These are phyloP conservation scores for Hemistola chrysoprasaria DNA, from an alignment of 2,888 invertebrate genomes.

Conservation along the genomic window DNA sequence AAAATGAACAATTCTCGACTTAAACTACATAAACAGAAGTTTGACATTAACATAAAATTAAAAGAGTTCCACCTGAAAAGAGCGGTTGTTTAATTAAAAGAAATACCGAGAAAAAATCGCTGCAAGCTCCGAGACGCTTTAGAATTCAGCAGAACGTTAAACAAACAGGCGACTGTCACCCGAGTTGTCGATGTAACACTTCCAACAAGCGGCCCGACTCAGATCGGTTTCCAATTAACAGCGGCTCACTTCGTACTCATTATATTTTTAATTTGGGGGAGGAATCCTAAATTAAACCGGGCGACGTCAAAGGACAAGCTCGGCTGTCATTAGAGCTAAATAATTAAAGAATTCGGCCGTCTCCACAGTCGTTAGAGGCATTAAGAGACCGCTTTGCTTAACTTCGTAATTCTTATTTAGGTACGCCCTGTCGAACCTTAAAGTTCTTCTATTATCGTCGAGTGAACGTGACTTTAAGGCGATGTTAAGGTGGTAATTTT, in stretches of 20 bases:
- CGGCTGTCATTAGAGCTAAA: conserved; percentile 78
- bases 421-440: conserved; percentile 37
- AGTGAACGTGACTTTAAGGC: conserved; percentile 32
- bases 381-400: conserved; percentile 64
- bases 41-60: too few species aligned
- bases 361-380: conserved; percentile 72
- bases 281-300: conserved; percentile 78
- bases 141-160: conserved; percentile 28
- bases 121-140: conserved; percentile 9
- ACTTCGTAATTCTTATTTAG: conserved; percentile 72
- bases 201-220: conserved; percentile 54
- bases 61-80: background rate
- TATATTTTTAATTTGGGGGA: conserved; percentile 82
- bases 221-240: conserved; percentile 82
- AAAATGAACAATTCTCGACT: too few species aligned
- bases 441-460: conserved; percentile 45
- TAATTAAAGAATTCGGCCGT: conserved; percentile 80
- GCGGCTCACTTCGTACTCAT: conserved; percentile 74
- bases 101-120: too few species aligned
- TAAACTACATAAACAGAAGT: too few species aligned
- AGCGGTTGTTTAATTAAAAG: conserved; percentile 10
- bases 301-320: conserved; percentile 78
- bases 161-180: conserved; percentile 36
- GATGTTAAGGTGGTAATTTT: conserved; percentile 13
- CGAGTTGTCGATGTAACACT: conserved; percentile 43